phyloP scores from a whole-genome alignment of 1,140 invertebrate genomes.

The Lordiphosa clarofinis region DNA sequence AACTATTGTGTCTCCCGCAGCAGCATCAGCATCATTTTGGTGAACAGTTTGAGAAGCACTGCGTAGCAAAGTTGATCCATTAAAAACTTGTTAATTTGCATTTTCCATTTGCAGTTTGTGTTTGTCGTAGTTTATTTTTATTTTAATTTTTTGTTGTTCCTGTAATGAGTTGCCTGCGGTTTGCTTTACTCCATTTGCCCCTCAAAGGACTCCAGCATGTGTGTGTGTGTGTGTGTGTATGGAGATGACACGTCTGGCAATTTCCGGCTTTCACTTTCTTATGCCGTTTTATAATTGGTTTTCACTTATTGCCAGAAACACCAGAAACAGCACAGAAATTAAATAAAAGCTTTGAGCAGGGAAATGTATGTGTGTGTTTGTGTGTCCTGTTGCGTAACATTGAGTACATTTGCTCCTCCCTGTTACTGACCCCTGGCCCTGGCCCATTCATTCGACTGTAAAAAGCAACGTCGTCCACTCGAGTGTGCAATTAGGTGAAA shows the following conservation, averaged over 20 bases:
- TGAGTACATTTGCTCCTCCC: background rate
- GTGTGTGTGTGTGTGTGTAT: conserved; percentile 8
- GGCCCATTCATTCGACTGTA: conserved; percentile 35
- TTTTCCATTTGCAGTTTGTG: conserved; percentile 38
- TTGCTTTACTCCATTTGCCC: background rate
- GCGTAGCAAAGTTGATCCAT: conserved; percentile 9
- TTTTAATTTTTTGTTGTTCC: conserved; percentile 12
- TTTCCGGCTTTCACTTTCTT: conserved; percentile 56
- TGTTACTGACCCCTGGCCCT: background rate
- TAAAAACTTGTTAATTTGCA: conserved; percentile 55
- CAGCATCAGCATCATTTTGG: too few relatives aligned
- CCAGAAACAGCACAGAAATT: conserved; percentile 46
- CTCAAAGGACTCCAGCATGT: background rate
- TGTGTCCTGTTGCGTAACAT: conserved; percentile 56
- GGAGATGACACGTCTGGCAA: conserved; percentile 32
- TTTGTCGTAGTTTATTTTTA: conserved; percentile 6
- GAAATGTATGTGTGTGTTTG: conserved; percentile 4
- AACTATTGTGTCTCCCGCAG: too few relatives aligned
- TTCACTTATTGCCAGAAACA: conserved; percentile 53
- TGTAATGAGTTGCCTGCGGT: conserved; percentile 47
- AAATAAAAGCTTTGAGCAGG: conserved; percentile 41
- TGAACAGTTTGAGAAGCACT: too few relatives aligned
- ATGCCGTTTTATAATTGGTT: conserved; percentile 57
- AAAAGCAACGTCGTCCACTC: conserved; percentile 61
- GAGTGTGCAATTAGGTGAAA: conserved; percentile 77